Evolutionary conservation across 2,797 vertebrate genomes (phyloP).

Genomic region (Sarcoramphus papa): DNA sequence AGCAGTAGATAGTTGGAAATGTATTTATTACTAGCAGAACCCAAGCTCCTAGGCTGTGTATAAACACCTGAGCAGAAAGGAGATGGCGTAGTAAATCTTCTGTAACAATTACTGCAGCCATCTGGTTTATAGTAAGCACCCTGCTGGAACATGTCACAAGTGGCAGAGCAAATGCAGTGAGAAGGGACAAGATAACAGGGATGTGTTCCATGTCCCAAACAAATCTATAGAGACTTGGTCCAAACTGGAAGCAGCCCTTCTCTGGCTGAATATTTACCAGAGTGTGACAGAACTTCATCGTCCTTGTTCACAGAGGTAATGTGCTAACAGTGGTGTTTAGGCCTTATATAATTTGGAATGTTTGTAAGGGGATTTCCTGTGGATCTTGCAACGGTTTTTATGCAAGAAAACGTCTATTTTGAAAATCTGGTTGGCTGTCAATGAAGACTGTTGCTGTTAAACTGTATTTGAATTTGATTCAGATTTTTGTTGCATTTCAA

Average conservation of each 20-base stretch:
- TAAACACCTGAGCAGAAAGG: background rate
- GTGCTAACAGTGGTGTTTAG: background rate
- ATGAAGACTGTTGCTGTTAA: background rate
- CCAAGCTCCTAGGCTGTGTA: background rate
- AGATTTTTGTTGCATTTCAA: background rate
- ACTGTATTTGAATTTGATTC: background rate
- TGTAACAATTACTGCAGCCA: background rate
- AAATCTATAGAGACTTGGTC: background rate
- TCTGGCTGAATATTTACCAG: background rate
- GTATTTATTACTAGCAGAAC: background rate
- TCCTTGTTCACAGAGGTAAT: background rate
- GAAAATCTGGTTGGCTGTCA: background rate
- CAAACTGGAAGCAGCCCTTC: background rate
- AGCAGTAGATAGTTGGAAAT: background rate
- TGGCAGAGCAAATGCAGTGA: background rate
- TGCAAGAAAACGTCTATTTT: background rate
- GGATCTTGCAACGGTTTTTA: background rate
- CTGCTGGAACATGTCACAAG: background rate
- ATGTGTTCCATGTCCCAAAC: background rate
- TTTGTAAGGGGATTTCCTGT: background rate
- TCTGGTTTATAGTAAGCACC: background rate
- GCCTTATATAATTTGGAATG: background rate
- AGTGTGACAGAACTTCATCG: background rate
- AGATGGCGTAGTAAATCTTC: background rate
- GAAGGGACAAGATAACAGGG: background rate